A percentile compares a stretch with the other conserved stretches of the same genome.
Evolutionary conservation across 2,888 invertebrate species (phyloP).

Genomic region (Furcula furcula): DNA sequence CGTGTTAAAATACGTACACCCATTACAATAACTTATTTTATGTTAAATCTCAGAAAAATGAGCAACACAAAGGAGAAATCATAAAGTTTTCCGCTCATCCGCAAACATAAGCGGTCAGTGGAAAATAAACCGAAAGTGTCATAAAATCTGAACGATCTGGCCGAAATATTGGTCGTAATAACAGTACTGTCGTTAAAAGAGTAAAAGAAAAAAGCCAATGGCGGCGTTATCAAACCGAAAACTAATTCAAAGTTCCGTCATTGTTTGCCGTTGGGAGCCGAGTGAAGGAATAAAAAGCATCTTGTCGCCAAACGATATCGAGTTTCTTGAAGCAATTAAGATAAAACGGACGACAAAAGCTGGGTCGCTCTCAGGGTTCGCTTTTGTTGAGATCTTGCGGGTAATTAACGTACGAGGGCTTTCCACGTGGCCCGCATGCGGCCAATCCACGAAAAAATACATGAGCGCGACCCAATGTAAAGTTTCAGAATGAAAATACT

Average conservation of each 20-base stretch:
- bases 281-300: constrained; percentile 71
- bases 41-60: constrained; percentile 31
- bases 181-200: constrained; percentile 53
- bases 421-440: constrained; percentile 52
- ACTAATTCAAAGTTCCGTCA: constrained; percentile 76
- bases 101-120: constrained; percentile 36
- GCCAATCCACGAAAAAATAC: constrained; percentile 25
- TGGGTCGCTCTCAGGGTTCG: constrained; percentile 42
- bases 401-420: constrained; percentile 52
- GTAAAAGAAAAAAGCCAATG: constrained; percentile 46
- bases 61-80: constrained; percentile 34
- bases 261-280: constrained; percentile 63
- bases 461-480: too few species aligned
- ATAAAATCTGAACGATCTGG: constrained; percentile 49
- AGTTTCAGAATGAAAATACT: too few species aligned
- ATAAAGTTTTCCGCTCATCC: constrained; percentile 27
- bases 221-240: constrained; percentile 66
- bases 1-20: too few species aligned
- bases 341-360: constrained; percentile 73
- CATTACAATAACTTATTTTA: too few species aligned
- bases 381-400: constrained; percentile 52
- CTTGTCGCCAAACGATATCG: constrained; percentile 77
- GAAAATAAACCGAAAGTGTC: constrained; percentile 43
- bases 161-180: constrained; percentile 53
- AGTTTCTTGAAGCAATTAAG: constrained; percentile 79